These are phyloP conservation scores for Drosophila melanocephala DNA, from an alignment of 2,888 invertebrate species.

Conservation along the genomic window DNA sequence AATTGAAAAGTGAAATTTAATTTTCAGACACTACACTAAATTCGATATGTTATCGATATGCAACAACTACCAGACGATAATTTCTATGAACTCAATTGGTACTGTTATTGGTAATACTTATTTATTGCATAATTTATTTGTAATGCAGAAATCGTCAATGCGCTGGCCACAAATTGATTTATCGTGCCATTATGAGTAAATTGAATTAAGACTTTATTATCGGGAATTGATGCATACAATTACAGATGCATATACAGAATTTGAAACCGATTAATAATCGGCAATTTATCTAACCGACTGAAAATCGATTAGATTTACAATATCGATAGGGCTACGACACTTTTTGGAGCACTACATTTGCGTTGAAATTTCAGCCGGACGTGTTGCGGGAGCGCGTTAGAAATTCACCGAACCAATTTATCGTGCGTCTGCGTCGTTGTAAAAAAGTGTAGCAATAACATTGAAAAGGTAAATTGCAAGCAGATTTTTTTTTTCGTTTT, in stretches of 20 bases:
- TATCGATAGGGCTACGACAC: conserved; percentile 37
- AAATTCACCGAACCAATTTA: conserved; percentile 50
- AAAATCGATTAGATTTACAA: conserved; percentile 3
- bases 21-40: background rate
- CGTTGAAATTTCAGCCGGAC: conserved; percentile 63
- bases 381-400: conserved; percentile 58
- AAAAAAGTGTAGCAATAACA: conserved; percentile 59
- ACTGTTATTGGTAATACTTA: background rate
- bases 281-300: background rate
- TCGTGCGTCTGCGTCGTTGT: conserved; percentile 63
- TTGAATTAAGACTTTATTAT: background rate
- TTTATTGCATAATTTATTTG: background rate
- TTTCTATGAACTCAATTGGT: background rate
- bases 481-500: conserved; percentile 47
- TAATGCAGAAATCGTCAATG: background rate
- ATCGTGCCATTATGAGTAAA: background rate
- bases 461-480: conserved; percentile 74
- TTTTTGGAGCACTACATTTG: conserved; percentile 54
- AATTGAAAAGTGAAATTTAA: background rate
- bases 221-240: background rate
- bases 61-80: background rate
- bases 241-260: background rate
- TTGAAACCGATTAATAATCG: conserved; percentile 19
- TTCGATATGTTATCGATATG: background rate
- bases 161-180: background rate